Conservation (phyloP, 2,113 vertebrate species). For the Alaudala cheleensis region DNA sequence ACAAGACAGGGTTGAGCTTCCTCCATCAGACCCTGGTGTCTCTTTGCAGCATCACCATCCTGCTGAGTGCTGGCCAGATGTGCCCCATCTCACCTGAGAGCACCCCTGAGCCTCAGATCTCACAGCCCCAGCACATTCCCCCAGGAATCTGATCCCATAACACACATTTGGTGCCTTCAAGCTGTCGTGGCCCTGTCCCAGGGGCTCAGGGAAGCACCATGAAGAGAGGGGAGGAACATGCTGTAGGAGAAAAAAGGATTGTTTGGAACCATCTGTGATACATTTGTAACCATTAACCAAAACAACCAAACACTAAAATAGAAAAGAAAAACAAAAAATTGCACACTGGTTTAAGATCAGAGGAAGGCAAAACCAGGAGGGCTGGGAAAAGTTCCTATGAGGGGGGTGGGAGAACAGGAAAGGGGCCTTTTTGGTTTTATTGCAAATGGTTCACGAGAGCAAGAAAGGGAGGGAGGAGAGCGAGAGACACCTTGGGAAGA, state of each 20-base stretch:
- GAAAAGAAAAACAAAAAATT: neutral
- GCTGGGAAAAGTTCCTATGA: neutral
- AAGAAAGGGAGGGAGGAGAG: slow-evolving; percentile 44
- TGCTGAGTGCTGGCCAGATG: neutral
- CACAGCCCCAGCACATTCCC: neutral
- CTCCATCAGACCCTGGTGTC: neutral
- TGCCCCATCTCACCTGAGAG: neutral
- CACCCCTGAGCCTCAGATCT: neutral
- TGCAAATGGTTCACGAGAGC: slow-evolving; percentile 62
- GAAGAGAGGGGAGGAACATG: neutral
- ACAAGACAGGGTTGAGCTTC: neutral
- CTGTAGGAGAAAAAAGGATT: neutral
- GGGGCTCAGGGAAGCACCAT: neutral
- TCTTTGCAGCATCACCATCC: neutral
- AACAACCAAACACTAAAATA: neutral
- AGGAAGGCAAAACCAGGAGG: neutral
- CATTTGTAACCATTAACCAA: slow-evolving; percentile 27
- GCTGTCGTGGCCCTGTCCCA: neutral
- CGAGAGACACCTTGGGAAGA: slow-evolving; percentile 36
- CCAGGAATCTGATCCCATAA: neutral
- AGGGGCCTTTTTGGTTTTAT: slow-evolving; percentile 77
- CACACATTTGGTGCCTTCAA: neutral
- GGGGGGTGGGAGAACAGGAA: neutral
- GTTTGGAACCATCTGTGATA: neutral
- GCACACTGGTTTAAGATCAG: neutral